These are phyloP conservation scores for Turritopsis dohrnii DNA, from an alignment of 30 jellyfish, hydroid and myxozoan species.

Conservation along the genomic window DNA sequence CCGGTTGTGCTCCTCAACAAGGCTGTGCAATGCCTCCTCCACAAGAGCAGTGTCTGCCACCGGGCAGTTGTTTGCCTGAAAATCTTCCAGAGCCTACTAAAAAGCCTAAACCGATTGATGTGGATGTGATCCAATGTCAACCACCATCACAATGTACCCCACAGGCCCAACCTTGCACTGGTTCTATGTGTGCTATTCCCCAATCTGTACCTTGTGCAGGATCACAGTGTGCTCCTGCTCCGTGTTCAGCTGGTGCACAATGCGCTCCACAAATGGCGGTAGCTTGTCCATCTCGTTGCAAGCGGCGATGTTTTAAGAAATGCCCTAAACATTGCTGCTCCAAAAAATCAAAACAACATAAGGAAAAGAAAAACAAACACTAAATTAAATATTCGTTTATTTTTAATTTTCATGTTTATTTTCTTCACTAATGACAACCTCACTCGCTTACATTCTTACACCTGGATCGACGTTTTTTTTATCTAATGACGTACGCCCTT, in stretches of 20 bases:
- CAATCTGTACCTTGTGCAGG: constrained; percentile 15
- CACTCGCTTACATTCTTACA: background rate
- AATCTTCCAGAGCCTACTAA: constrained; percentile 28
- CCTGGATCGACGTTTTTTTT: background rate
- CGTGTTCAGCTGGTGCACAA: constrained; percentile 8
- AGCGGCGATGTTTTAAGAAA: constrained; percentile 29
- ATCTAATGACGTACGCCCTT: background rate
- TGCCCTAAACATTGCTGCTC: constrained; percentile 43
- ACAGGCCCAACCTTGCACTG: constrained; percentile 9
- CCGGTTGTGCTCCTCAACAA: constrained; percentile 26
- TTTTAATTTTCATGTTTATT: too few species aligned
- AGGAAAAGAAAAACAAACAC: background rate
- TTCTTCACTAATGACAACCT: background rate
- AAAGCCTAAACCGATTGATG: constrained; percentile 32
- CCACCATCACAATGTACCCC: constrained; percentile 23
- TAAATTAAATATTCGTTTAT: background rate
- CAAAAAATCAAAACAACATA: constrained; percentile 19
- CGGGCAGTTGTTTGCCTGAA: constrained; percentile 38
- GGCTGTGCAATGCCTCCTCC: constrained; percentile 42
- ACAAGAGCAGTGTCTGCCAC: constrained; percentile 37
- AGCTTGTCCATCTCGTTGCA: constrained; percentile 35
- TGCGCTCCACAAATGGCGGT: constrained; percentile 18
- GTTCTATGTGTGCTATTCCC: constrained; percentile 11
- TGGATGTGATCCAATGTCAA: constrained; percentile 15
- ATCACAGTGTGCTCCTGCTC: constrained; percentile 12